phyloP scores from a whole-genome alignment of 2,113 vertebrate species.

The Ciconia stormi region DNA sequence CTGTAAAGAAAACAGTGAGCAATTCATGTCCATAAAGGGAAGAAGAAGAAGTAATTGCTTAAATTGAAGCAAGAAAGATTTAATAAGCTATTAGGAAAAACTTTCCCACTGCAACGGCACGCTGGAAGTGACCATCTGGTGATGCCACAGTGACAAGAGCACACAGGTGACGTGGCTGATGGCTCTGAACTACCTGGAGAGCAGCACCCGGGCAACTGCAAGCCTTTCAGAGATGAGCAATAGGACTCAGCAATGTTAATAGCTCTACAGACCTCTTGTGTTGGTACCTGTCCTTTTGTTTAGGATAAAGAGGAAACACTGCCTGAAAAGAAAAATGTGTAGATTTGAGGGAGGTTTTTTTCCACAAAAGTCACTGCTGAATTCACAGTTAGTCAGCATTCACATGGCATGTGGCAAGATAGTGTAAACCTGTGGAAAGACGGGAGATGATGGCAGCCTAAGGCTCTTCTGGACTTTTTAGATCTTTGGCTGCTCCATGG shows the following conservation, averaged over 20 bases:
- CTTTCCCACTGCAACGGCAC: not conserved
- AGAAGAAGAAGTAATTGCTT: not conserved
- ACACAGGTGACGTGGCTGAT: accelerated
- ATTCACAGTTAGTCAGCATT: not conserved
- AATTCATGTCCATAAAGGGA: not conserved
- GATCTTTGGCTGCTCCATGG: not conserved
- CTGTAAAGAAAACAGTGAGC: not conserved
- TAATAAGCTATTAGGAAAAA: not conserved
- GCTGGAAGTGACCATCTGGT: not conserved
- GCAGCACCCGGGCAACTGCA: not conserved
- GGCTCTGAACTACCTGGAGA: not conserved
- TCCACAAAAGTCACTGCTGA: not conserved
- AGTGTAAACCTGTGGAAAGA: not conserved
- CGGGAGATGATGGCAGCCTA: not conserved
- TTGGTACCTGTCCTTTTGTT: not conserved
- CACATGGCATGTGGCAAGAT: not conserved
- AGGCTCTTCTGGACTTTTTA: not conserved
- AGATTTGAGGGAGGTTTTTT: not conserved
- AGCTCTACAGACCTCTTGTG: not conserved
- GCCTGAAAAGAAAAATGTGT: not conserved
- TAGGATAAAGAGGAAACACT: not conserved
- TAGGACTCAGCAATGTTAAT: not conserved
- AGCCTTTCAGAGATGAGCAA: not conserved
- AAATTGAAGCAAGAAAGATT: not conserved
- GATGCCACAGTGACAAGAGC: not conserved